phyloP scores from a whole-genome alignment of 2,888 invertebrate species.

The Cerastoderma edule region DNA sequence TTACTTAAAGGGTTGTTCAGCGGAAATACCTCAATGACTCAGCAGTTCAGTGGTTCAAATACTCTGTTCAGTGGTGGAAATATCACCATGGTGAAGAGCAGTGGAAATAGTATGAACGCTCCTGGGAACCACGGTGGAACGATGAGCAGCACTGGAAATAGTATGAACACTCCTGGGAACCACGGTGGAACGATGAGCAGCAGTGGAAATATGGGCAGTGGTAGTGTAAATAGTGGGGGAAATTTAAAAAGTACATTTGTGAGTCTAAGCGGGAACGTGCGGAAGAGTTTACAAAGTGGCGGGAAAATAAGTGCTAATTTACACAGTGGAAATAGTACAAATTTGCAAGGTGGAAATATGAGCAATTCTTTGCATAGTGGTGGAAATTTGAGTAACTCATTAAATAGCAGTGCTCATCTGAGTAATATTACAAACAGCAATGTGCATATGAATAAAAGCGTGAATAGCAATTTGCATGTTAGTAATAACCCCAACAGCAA shows the following conservation, averaged over 20 bases:
- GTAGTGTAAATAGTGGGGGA: neutral
- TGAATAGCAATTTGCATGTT: conserved; percentile 1
- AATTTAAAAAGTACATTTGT: neutral
- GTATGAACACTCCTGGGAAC: neutral
- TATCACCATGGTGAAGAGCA: too few relatives aligned
- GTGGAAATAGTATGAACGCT: neutral
- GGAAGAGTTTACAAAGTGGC: too few relatives aligned
- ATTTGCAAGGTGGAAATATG: too few relatives aligned
- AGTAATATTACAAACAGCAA: neutral
- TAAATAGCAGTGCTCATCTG: too few relatives aligned
- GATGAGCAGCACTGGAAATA: too few relatives aligned
- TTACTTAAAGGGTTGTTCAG: conserved; percentile 48
- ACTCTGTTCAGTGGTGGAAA: neutral
- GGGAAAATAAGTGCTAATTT: too few relatives aligned
- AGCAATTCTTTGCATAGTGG: too few relatives aligned
- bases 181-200: neutral
- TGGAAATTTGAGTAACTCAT: too few relatives aligned
- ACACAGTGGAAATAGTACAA: neutral
- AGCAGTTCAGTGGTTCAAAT: conserved; percentile 28
- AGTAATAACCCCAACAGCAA: too few relatives aligned
- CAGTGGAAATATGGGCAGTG: neutral
- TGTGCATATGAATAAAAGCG: neutral
- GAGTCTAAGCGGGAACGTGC: too few relatives aligned
- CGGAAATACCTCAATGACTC: conserved; percentile 25
- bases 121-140: too few relatives aligned